These are phyloP conservation scores for Urophycis tenuis DNA, from an alignment of 2,797 vertebrate genomes.

Conservation along the genomic window DNA sequence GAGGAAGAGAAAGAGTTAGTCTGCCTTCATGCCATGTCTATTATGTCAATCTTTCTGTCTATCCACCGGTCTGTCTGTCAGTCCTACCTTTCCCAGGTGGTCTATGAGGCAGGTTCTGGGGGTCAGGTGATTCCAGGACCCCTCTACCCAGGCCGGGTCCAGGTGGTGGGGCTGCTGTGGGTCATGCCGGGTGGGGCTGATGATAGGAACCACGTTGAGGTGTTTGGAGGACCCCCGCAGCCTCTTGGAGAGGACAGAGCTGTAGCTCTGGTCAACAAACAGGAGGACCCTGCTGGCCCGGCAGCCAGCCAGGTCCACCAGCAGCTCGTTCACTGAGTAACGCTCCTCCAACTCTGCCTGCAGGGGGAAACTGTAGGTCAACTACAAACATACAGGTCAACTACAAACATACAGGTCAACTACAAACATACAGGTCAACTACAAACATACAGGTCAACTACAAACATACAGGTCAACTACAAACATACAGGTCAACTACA, in stretches of 20 bases:
- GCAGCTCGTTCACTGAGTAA: conserved; percentile 60
- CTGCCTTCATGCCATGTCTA: background rate
- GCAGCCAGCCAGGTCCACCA: conserved; percentile 67
- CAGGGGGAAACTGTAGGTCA: background rate
- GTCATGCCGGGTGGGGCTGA: conserved; percentile 36
- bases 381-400: too few species aligned
- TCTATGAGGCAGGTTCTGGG: conserved; percentile 55
- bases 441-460: too few species aligned
- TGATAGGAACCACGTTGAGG: conserved; percentile 70
- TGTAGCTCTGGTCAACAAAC: conserved; percentile 80
- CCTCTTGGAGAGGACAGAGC: conserved; percentile 67
- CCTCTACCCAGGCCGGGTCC: conserved; percentile 39
- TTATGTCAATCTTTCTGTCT: background rate
- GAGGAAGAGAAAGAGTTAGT: background rate
- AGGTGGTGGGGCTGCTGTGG: conserved; percentile 28
- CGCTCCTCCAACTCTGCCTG: conserved; percentile 68
- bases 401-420: too few species aligned
- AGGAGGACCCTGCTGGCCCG: conserved; percentile 70
- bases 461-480: too few species aligned
- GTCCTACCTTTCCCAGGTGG: conserved; percentile 53
- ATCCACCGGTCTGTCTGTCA: background rate
- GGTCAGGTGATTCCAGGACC: conserved; percentile 57
- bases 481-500: too few species aligned
- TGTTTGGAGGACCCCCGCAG: conserved; percentile 71
- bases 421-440: too few species aligned